Base-by-base conservation (phyloP, 2,113 vertebrate genomes). In the Macroglossus sobrinus region DNA sequence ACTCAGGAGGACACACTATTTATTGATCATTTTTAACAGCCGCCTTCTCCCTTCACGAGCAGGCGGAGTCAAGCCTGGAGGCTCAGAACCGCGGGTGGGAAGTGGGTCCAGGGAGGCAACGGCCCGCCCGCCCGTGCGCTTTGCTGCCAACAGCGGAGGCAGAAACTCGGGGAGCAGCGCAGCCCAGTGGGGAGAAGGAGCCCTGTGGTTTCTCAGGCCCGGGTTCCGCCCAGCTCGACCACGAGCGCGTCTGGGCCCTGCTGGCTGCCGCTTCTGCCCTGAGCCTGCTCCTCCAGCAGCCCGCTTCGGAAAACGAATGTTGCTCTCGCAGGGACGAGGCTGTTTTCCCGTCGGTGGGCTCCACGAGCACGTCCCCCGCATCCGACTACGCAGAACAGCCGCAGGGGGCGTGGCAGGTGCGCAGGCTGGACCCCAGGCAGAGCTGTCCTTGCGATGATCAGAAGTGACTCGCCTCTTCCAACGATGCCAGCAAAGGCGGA, bases 351-450 rank as follows among this genome's bases (percentile, higher is more conserved):
- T 43, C 14, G n/a, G 38, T 43, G 12, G 85, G 9, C 71, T 50
- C 35, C 13, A 47, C 14, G 47, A 47, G 47, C 47, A 13, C 13
- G 47, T 47, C 47, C 47, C 14, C 47, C 47, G 47, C 47, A 14
- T 13, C 45, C 3, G 45, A 47, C 45, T 1, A 50, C 14, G 14
- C 5, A 1, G 45, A 72, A 28, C 4, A 2, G 53, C 3, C 22
- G 21, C 0, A 11, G 33, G 45, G 30, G 47, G 33, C 4, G 1
- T 0, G 24, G 30, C 0, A 2, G 16, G 2, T 6, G 11, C 22
- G 6, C 2, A 80, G 35, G 45, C 35, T 30, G 5, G 4, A 45
- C 74, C 84, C 12, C 38, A 15, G 45, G 35, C 35, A 2, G 86
- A 24, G 59, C 4, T 16, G 19, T 16, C 43, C 74, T 21, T 8